Conservation (phyloP, 2,888 invertebrate genomes). For the Nasonia oneida region DNA sequence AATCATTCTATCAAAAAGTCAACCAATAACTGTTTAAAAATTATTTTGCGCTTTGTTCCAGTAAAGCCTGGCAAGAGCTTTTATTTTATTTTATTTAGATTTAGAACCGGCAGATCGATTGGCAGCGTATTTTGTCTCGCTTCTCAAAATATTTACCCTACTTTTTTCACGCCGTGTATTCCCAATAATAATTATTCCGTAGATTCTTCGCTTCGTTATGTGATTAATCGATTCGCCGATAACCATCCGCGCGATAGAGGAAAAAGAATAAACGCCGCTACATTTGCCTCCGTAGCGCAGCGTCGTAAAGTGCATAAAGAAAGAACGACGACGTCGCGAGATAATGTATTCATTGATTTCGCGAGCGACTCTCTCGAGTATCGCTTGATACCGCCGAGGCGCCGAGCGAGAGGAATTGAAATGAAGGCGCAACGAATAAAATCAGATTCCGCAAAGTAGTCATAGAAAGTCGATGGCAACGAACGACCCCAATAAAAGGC, state of each 20-base stretch:
- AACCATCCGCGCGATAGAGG: neutral
- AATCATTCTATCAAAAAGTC: no score
- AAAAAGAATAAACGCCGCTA: neutral
- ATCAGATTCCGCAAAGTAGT: constrained; percentile 54
- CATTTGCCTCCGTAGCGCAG: neutral
- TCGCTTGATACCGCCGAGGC: neutral
- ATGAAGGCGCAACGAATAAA: constrained; percentile 46
- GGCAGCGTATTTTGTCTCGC: no score
- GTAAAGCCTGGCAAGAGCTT: no score
- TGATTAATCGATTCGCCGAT: neutral
- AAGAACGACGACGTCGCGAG: neutral
- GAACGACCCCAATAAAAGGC: constrained; percentile 49
- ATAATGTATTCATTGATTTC: constrained; percentile 43
- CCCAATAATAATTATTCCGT: neutral
- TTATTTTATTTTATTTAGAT: neutral
- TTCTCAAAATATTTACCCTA: neutral
- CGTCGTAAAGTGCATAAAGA: neutral
- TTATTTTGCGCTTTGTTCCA: no score
- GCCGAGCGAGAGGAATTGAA: constrained; percentile 22
- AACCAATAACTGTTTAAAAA: no score
- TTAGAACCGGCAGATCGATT: no score
- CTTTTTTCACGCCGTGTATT: neutral
- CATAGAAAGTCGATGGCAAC: constrained; percentile 50
- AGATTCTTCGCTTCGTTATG: neutral
- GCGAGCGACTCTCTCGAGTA: neutral